Base-by-base conservation (phyloP, 2,888 invertebrate genomes). In the Neoaliturus tenellus region DNA sequence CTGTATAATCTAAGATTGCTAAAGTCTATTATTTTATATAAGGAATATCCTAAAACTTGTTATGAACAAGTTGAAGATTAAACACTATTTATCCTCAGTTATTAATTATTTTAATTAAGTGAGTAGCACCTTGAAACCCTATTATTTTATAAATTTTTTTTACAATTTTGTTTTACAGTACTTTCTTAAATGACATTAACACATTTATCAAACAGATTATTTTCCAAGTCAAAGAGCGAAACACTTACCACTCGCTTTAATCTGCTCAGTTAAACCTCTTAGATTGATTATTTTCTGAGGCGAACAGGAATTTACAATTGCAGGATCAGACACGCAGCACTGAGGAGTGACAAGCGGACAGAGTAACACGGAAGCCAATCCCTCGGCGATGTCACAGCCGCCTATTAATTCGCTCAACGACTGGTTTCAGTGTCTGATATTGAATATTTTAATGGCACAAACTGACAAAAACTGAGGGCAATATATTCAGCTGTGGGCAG, bases 371-470 rank as follows among this genome's bases (percentile, higher is more conserved):
- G 62, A 31, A 62, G 62, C 62, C 62, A 20, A 58, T 58, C 58
- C 58, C 58, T 23, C 8, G n/a, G n/a, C 62, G 0, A 12, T 62
- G 62, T 62, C 28, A 28, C 62, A 31, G 62, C 55, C 20, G 62
- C 20, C 62, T 62, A 28, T 62, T 62, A 28, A 62, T 62, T 62
- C 62, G 28, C 62, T 25, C 28, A 23, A 51, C 51, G 62, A 62
- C 62, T 62, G 62, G 62, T 62, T 62, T 62, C 62, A 62, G 20
- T 71, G 71, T 71, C 71, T 20, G 28, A 33, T 78, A 78, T 48
- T 51, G 78, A 31, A 78, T 78, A 78, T 78, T 78, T 78, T 55
- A 78, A 51, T 78, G 35, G 78, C 48, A 33, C 39, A 75, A 75
- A 48, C 55, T 35, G 33, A 78, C 55, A 78, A 75, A 78, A 78